These are phyloP conservation scores for Carassius gibelio DNA, from an alignment of 2,113 vertebrate genomes.

Conservation along the genomic window DNA sequence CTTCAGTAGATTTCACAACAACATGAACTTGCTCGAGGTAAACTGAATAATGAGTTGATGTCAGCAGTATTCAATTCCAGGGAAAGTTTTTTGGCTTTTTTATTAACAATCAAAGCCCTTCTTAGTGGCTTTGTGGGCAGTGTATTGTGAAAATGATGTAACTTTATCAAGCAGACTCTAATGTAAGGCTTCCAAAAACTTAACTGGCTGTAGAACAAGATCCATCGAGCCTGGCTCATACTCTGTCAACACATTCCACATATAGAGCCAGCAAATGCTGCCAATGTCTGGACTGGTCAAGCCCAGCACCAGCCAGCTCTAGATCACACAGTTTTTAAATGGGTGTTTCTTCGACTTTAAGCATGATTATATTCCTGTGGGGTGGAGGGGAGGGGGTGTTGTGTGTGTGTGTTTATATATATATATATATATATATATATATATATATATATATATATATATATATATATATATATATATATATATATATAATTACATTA, in stretches of 20 bases:
- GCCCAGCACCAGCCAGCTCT: conserved; percentile 7
- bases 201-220: conserved; percentile 28
- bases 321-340: neutral
- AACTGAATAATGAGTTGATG: neutral
- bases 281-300: conserved; percentile 8
- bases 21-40: neutral
- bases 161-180: conserved; percentile 24
- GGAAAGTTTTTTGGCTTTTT: neutral
- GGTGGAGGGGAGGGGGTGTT: no score
- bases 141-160: conserved; percentile 1
- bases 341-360: neutral
- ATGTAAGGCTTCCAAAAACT: conserved; percentile 18
- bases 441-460: no score
- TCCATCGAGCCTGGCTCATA: neutral
- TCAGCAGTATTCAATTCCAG: neutral
- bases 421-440: no score
- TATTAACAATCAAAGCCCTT: conserved; percentile 9
- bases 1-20: neutral
- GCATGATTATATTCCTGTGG: neutral
- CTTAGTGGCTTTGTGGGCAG: conserved; percentile 11
- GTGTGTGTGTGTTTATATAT: no score
- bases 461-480: no score
- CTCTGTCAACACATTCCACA: conserved; percentile 32
- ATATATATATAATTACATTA: no score
- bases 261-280: neutral